Percentiles rank a stretch among this genome's conserved stretches.
Evolutionary conservation across 1,140 invertebrate genomes (phyloP).

Genomic region (Pollicipes pollicipes): DNA sequence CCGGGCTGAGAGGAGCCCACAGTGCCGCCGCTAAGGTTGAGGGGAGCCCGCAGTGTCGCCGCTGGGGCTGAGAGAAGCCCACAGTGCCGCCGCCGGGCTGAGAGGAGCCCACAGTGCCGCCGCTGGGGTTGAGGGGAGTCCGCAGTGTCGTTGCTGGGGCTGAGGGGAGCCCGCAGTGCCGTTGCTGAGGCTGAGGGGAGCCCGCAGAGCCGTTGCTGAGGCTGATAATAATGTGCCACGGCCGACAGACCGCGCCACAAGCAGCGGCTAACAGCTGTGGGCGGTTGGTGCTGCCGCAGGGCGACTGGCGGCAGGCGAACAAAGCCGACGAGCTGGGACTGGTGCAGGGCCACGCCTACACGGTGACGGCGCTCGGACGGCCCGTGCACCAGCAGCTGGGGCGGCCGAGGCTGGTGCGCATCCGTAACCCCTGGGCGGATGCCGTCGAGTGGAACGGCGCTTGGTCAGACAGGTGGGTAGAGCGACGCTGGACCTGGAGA

Average conservation of each 20-base stretch:
- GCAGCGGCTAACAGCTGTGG: background rate
- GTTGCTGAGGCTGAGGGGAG: too few relatives aligned
- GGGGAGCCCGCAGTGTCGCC: too few relatives aligned
- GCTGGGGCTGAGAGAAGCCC: too few relatives aligned
- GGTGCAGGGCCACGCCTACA: constrained; percentile 35
- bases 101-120: background rate
- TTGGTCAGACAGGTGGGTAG: constrained; percentile 33
- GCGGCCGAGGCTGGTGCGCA: constrained; percentile 27
- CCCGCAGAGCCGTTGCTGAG: background rate
- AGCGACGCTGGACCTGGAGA: background rate
- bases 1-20: too few relatives aligned
- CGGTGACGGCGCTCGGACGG: constrained; percentile 30
- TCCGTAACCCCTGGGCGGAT: constrained; percentile 39
- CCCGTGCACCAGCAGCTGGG: constrained; percentile 18
- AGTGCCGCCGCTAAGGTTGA: too few relatives aligned
- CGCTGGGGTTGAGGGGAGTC: background rate
- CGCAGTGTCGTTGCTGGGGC: background rate
- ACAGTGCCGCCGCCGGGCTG: too few relatives aligned
- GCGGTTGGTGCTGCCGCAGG: constrained; percentile 22
- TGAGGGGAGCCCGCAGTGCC: too few relatives aligned
- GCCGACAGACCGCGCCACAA: too few relatives aligned
- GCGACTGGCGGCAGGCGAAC: constrained; percentile 28
- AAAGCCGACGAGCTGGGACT: constrained; percentile 31
- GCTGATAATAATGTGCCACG: background rate
- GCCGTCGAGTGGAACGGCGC: constrained; percentile 36